Conservation (phyloP, 2,888 invertebrate species). For the Eristalis arbustorum region DNA sequence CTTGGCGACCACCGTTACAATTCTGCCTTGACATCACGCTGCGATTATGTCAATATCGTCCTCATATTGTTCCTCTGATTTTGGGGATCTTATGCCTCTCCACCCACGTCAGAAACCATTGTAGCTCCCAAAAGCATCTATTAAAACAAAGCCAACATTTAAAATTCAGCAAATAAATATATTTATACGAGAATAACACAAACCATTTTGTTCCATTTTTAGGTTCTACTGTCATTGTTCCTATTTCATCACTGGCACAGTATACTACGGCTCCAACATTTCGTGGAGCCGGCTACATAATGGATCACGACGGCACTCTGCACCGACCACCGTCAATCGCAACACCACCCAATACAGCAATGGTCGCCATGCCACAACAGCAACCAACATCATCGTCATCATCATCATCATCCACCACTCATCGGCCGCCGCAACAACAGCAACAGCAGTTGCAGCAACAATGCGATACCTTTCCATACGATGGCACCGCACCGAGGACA, state of each 20-base stretch:
- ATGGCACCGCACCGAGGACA: slow-evolving; percentile 79
- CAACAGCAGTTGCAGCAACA: slow-evolving; percentile 74
- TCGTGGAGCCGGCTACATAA: slow-evolving; percentile 76
- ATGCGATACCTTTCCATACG: slow-evolving; percentile 74
- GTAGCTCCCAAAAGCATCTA: not conserved
- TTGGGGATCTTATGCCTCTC: no score
- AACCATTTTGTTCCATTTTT: slow-evolving; percentile 20
- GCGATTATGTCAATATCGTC: no score
- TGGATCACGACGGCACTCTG: slow-evolving; percentile 76
- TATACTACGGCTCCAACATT: slow-evolving; percentile 79
- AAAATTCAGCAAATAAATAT: not conserved
- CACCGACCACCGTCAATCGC: slow-evolving; percentile 75
- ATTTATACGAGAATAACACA: not conserved
- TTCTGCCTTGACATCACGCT: no score
- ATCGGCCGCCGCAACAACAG: slow-evolving; percentile 74
- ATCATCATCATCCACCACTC: slow-evolving; percentile 42
- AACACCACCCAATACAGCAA: slow-evolving; percentile 74
- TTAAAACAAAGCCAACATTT: not conserved
- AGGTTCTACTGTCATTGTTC: slow-evolving; percentile 76
- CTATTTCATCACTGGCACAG: slow-evolving; percentile 77
- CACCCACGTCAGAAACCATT: not conserved
- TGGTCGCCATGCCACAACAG: slow-evolving; percentile 56
- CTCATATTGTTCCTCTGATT: no score
- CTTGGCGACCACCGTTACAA: no score
- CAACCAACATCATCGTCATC: slow-evolving; percentile 68